These are phyloP conservation scores for Pseudochaenichthys georgianus DNA, from an alignment of 2,797 vertebrate genomes.

Conservation along the genomic window DNA sequence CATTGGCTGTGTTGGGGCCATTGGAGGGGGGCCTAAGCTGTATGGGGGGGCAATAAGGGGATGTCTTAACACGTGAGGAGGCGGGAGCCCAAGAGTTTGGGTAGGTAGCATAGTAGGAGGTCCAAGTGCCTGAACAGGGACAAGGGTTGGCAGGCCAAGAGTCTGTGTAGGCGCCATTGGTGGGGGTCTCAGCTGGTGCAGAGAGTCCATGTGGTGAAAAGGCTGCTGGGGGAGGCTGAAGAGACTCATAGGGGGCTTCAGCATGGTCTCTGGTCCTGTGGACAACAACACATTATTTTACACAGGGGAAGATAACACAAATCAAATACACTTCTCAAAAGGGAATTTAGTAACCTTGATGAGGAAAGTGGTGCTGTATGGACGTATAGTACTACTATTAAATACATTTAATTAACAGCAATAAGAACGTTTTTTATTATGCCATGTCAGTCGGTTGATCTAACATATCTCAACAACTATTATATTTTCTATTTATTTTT, in stretches of 20 bases:
- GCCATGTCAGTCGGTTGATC: background rate
- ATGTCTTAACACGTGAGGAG: slow-evolving; percentile 74
- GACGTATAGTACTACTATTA: background rate
- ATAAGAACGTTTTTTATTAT: background rate
- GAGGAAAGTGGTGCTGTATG: background rate
- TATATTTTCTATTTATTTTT: background rate
- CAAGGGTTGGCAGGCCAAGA: slow-evolving; percentile 71
- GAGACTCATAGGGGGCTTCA: slow-evolving; percentile 81
- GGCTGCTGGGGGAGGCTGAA: slow-evolving; percentile 85
- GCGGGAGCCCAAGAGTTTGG: slow-evolving; percentile 66
- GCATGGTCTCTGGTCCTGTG: slow-evolving; percentile 84
- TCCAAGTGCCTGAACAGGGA: slow-evolving; percentile 65
- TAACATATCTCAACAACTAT: background rate
- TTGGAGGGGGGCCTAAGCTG: slow-evolving; percentile 69
- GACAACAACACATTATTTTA: slow-evolving; percentile 18
- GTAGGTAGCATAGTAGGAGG: slow-evolving; percentile 62
- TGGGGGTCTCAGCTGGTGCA: slow-evolving; percentile 79
- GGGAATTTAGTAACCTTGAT: background rate
- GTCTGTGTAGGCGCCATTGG: slow-evolving; percentile 73
- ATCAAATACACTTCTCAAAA: background rate
- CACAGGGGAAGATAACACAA: background rate
- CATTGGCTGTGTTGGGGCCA: slow-evolving; percentile 64
- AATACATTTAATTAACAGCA: background rate
- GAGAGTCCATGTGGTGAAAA: slow-evolving; percentile 80
- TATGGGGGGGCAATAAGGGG: slow-evolving; percentile 69